Conservation (phyloP, 2,113 vertebrate species). For the Amblyornis subalaris region DNA sequence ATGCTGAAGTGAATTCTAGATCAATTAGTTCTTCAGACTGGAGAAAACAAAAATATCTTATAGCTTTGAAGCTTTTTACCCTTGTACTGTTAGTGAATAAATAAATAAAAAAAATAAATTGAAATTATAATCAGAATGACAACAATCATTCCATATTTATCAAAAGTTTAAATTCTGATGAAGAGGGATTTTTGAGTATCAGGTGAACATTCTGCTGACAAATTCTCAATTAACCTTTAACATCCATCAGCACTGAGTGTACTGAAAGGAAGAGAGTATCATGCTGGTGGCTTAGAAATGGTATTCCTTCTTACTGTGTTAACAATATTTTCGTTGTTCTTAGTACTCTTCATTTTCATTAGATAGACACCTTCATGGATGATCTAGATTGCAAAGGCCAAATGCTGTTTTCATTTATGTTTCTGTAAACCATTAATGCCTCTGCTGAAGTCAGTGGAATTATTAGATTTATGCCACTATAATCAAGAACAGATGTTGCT, state of each 20-base stretch:
- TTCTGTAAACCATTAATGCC: neutral
- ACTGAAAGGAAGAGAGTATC: neutral
- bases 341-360: neutral
- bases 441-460: neutral
- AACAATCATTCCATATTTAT: neutral
- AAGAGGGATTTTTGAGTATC: neutral
- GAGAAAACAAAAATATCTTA: neutral
- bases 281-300: neutral
- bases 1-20: neutral
- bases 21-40: neutral
- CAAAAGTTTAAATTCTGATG: neutral
- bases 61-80: neutral
- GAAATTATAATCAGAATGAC: neutral
- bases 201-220: neutral
- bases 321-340: neutral
- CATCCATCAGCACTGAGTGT: neutral
- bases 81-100: neutral
- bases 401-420: neutral
- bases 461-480: neutral
- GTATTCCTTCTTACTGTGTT: neutral
- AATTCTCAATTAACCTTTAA: neutral
- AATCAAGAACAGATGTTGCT: slow-evolving; percentile 13
- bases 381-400: neutral
- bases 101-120: neutral
- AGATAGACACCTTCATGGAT: neutral